Base-by-base conservation (phyloP, 2,888 invertebrate genomes). In the Biston stratarius region DNA sequence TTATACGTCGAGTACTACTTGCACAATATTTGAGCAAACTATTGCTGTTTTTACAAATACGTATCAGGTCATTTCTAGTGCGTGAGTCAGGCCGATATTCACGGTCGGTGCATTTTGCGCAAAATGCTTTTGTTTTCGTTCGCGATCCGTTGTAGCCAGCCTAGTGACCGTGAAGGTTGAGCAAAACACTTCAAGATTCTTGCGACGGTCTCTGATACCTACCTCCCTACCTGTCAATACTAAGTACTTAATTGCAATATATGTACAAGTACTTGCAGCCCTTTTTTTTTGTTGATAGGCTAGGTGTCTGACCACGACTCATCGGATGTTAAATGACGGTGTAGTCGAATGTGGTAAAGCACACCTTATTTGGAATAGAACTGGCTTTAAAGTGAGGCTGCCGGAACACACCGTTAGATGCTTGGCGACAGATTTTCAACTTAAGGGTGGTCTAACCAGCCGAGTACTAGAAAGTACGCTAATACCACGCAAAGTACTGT, bases 51-150 rank as follows among this genome's bases (percentile, higher is more conserved):
- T 55, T 38, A 44, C n/a, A 14, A 38, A 15, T 42, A 24, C 3
- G 24, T 24, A 51, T 59, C 61, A 45, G 61, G 61, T 61, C 63
- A 57, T 10, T 52, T 61, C 44, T 67, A 71, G 72, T 52, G 70
- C 63, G 73, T 80, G 77, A 83, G 73, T 83, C 77, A 81, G 77
- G 77, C 72, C 47, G 70, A 69, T 69, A 75, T 83, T 86, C 86
- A 87, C 84, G 88, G 87, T 82, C 87, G 82, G 47, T 78, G 84
- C 79, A 68, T 69, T 71, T 83, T 84, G 77, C 82, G 80, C 77
- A 82, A 83, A 72, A 71, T 72, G 60, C 67, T 77, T 69, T 79
- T 72, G 74, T 79, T 81, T 81, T 76, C 76, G 76, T 76, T 63
- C 53, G 24, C 24, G 70, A 73, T 69, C 66, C 61, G 67, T 75